phyloP scores from a whole-genome alignment of 2,888 invertebrate species.

The Pedicia rivosa region DNA sequence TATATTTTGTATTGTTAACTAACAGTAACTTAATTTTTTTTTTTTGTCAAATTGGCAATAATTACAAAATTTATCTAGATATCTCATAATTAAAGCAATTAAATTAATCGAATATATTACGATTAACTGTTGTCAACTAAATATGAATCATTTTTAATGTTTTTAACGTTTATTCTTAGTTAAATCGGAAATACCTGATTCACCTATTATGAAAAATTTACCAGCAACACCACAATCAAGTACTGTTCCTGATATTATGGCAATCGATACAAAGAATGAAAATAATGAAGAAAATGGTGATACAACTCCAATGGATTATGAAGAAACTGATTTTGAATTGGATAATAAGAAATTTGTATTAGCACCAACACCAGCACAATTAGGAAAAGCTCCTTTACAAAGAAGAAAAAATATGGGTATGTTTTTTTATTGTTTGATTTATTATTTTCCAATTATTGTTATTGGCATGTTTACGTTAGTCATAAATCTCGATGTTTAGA shows the following conservation, averaged over 20 bases:
- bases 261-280: not conserved
- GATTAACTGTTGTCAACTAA: no score
- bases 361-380: slow-evolving; percentile 87
- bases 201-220: slow-evolving; percentile 25
- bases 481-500: no score
- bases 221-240: slow-evolving; percentile 29
- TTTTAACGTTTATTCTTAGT: slow-evolving; percentile 5
- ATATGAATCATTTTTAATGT: no score
- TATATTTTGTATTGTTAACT: no score
- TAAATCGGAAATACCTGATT: slow-evolving; percentile 18
- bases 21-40: no score
- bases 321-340: slow-evolving; percentile 14
- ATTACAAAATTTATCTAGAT: no score
- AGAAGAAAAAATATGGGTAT: slow-evolving; percentile 70
- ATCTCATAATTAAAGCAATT: no score
- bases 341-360: slow-evolving; percentile 46
- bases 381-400: slow-evolving; percentile 78
- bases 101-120: no score
- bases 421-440: slow-evolving; percentile 10
- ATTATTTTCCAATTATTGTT: not conserved
- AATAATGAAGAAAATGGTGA: not conserved
- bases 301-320: slow-evolving; percentile 4
- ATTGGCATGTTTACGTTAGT: no score
- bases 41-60: no score
- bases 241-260: slow-evolving; percentile 3